phyloP scores from a whole-genome alignment of 2,113 vertebrate genomes.

The Oxygymnocypris stewartii region DNA sequence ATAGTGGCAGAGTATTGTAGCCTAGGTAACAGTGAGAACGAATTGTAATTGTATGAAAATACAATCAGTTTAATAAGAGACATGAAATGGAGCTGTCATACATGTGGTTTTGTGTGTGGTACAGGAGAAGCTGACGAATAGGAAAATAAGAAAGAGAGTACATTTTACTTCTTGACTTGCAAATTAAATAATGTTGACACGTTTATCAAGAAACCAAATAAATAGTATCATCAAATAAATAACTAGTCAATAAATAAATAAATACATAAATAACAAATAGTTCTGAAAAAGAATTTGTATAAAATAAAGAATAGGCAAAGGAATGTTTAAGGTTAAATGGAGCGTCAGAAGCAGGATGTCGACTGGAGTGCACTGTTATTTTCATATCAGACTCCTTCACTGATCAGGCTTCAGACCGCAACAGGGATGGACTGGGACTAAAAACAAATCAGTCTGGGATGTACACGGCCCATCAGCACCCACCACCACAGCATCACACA shows the following conservation, averaged over 20 bases:
- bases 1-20: slow-evolving; percentile 65
- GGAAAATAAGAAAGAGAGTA: slow-evolving; percentile 53
- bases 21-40: slow-evolving; percentile 44
- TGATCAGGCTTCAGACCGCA: slow-evolving; percentile 23
- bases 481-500: not conserved
- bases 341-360: slow-evolving; percentile 37
- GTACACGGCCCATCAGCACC: not conserved
- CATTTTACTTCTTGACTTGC: slow-evolving; percentile 36
- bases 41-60: slow-evolving; percentile 43
- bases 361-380: slow-evolving; percentile 28
- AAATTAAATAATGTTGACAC: slow-evolving; percentile 39
- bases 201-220: slow-evolving; percentile 59
- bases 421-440: not conserved
- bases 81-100: slow-evolving; percentile 65
- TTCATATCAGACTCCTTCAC: slow-evolving; percentile 34
- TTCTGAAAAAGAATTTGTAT: slow-evolving; percentile 61
- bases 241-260: slow-evolving; percentile 83
- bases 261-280: slow-evolving; percentile 81
- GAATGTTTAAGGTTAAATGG: slow-evolving; percentile 33
- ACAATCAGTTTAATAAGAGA: slow-evolving; percentile 43
- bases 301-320: slow-evolving; percentile 50
- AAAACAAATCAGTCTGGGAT: not conserved
- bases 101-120: slow-evolving; percentile 44
- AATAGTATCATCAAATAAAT: slow-evolving; percentile 80
- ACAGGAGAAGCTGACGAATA: slow-evolving; percentile 39